phyloP scores from a whole-genome alignment of 1,140 invertebrate species.

The Schlechtendalia chinensis region DNA sequence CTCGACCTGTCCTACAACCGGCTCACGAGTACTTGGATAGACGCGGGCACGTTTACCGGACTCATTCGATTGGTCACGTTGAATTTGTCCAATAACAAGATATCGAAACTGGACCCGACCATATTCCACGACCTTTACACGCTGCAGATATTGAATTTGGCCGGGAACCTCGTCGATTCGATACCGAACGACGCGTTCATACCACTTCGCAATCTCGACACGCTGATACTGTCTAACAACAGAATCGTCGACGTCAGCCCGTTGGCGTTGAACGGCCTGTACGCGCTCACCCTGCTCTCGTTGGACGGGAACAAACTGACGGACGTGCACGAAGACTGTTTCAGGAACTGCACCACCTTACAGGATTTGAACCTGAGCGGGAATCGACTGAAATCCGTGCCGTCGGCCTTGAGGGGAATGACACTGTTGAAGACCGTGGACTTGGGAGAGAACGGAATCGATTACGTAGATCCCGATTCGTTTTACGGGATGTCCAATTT shows the following conservation, averaged over 20 bases:
- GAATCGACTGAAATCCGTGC: conserved; percentile 73
- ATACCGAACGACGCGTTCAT: conserved; percentile 78
- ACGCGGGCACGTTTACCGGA: conserved; percentile 77
- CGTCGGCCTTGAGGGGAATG: conserved; percentile 72
- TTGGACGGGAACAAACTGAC: conserved; percentile 77
- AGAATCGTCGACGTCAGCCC: conserved; percentile 73
- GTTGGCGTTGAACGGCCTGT: conserved; percentile 74
- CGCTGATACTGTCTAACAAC: conserved; percentile 75
- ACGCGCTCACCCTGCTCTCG: conserved; percentile 73
- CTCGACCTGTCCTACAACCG: conserved; percentile 85
- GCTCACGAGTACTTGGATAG: conserved; percentile 79
- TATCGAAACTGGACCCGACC: conserved; percentile 75
- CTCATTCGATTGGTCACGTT: conserved; percentile 81
- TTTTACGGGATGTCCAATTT: conserved; percentile 78
- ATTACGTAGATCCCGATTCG: conserved; percentile 71
- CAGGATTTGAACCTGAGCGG: conserved; percentile 79
- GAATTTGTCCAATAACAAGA: conserved; percentile 80
- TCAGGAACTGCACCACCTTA: conserved; percentile 74
- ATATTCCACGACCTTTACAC: conserved; percentile 79
- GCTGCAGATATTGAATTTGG: conserved; percentile 76
- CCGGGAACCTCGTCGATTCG: conserved; percentile 74
- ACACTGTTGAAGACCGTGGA: conserved; percentile 74
- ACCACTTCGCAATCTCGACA: conserved; percentile 80
- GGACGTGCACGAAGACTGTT: conserved; percentile 75
- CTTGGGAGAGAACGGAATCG: conserved; percentile 77